A percentile compares a stretch with the other conserved stretches of the same genome.
phyloP scores from a whole-genome alignment of 2,113 vertebrate species.

The Aepyceros melampus region DNA sequence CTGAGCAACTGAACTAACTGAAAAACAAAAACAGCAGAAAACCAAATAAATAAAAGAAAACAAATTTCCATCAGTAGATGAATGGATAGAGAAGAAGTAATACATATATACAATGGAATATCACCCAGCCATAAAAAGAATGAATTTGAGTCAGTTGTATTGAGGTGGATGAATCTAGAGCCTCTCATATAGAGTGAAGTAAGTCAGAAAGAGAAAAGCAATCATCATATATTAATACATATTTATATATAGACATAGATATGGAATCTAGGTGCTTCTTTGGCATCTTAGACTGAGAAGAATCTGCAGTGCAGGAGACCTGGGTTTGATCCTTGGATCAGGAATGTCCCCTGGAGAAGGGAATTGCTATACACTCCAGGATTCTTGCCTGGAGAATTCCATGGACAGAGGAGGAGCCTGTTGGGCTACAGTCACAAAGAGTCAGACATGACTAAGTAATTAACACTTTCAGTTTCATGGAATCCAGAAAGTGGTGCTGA shows the following conservation, averaged over 20 bases:
- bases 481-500: not conserved
- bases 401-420: not conserved
- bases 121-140: not conserved
- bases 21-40: not conserved
- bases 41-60: not conserved
- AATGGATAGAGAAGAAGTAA: not conserved
- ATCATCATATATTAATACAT: not conserved
- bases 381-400: not conserved
- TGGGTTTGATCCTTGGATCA: not conserved
- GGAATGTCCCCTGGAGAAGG: not conserved
- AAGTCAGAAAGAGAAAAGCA: not conserved
- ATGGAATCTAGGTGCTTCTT: not conserved
- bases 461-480: not conserved
- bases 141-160: not conserved
- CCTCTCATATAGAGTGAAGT: not conserved
- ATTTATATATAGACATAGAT: not conserved
- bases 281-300: not conserved
- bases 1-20: not conserved
- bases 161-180: not conserved
- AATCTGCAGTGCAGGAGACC: not conserved
- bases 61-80: not conserved
- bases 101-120: not conserved
- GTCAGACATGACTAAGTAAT: not conserved
- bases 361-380: not conserved
- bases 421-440: not conserved